Evolutionary conservation across 2,888 invertebrate genomes (phyloP).

Genomic region (Coelinius sp.): DNA sequence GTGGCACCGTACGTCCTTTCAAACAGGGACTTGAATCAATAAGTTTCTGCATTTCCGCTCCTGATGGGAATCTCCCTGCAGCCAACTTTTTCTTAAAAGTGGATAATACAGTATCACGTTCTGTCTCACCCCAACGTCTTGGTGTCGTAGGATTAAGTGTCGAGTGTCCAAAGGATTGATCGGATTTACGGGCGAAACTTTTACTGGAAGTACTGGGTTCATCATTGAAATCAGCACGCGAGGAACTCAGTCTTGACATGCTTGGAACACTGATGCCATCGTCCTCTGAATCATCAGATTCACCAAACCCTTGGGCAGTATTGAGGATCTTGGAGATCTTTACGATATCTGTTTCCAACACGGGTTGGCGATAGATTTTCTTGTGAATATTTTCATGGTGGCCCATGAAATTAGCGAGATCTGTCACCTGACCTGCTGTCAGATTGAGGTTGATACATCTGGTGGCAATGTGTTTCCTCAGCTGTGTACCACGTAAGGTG

Average conservation of each 20-base stretch:
- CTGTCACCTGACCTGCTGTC: conserved; percentile 26
- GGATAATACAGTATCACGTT: too few species aligned
- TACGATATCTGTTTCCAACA: conserved; percentile 49
- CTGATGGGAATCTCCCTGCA: conserved; percentile 32
- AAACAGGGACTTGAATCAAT: conserved; percentile 35
- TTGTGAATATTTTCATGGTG: conserved; percentile 44
- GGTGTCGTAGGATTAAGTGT: too few species aligned
- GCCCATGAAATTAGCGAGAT: conserved; percentile 45
- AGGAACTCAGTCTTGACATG: too few species aligned
- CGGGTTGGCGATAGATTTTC: conserved; percentile 50
- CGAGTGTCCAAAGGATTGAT: too few species aligned
- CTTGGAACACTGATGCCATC: neutral
- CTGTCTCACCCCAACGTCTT: too few species aligned
- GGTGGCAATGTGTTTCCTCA: conserved; percentile 47
- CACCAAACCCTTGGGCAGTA: conserved; percentile 44
- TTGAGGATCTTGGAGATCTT: conserved; percentile 50
- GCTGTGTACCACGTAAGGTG: conserved; percentile 46
- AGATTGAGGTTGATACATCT: conserved; percentile 41
- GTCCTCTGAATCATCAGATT: neutral
- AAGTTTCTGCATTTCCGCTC: conserved; percentile 32
- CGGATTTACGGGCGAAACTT: too few species aligned
- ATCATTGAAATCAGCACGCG: too few species aligned
- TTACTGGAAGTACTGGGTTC: too few species aligned
- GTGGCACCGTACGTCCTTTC: conserved; percentile 38
- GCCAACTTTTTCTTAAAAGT: conserved; percentile 2